Evolutionary conservation across 2,888 invertebrate genomes (phyloP).

Genomic region (Himalopsyche anomala): DNA sequence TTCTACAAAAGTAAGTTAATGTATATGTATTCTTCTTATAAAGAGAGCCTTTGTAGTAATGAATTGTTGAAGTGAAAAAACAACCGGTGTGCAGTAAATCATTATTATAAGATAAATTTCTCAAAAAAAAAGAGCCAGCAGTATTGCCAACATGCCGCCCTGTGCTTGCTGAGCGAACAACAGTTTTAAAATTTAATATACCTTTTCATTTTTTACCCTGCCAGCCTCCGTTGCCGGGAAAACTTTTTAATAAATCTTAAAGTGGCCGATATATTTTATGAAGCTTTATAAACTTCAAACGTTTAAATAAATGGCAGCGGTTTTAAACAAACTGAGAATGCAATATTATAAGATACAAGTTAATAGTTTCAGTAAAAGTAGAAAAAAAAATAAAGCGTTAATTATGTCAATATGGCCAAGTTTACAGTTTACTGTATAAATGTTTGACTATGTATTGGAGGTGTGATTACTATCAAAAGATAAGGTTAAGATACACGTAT

Average conservation of each 20-base stretch:
- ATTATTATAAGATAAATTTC: conserved; percentile 13
- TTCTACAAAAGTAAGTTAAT: too few species aligned
- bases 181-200: conserved; percentile 34
- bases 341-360: too few species aligned
- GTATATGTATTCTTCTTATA: too few species aligned
- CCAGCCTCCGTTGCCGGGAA: neutral
- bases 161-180: conserved; percentile 20
- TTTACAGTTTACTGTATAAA: too few species aligned
- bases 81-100: conserved; percentile 9
- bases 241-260: conserved; percentile 48
- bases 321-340: neutral
- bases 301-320: conserved; percentile 12
- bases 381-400: too few species aligned
- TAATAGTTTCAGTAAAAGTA: too few species aligned
- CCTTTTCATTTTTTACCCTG: conserved; percentile 25
- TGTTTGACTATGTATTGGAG: too few species aligned
- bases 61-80: neutral
- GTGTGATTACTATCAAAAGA: too few species aligned
- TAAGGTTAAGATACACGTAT: too few species aligned
- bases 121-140: neutral
- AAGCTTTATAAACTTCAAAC: conserved; percentile 9
- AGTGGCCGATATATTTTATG: conserved; percentile 42
- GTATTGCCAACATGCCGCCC: conserved; percentile 16
- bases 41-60: too few species aligned
- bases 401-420: too few species aligned